Base-by-base conservation (phyloP, 1,140 invertebrate genomes). In the Hestina assimilis region DNA sequence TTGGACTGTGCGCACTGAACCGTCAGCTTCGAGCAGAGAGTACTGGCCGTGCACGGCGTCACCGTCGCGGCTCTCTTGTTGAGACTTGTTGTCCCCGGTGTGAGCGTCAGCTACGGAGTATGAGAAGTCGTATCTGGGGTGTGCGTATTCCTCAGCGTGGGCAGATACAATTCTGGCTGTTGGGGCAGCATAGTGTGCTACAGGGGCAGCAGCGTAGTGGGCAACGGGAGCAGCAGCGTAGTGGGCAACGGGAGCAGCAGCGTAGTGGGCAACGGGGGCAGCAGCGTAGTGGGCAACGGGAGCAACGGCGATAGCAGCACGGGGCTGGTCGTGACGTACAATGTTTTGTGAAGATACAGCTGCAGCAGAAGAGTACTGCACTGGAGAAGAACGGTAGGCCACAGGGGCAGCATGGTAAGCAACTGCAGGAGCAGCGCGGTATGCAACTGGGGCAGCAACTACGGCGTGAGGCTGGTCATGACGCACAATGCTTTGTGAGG, bases 11-110 rank as follows among this genome's bases (percentile, higher is more conserved):
- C 90, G 75, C 69, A 90, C 75, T 42, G 90, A 91, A 41, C 90
- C 90, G 58, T 91, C 90, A 12, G 90, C 82, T 62, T 90, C 89
- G 29, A 89, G 66, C 33, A 90, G 61, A 3, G 88, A 89, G 82
- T 92, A 93, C 47, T 79, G 67, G 60, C 90, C 90, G 57, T 90
- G 83, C 35, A 91, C 87, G 7, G 76, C 78, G 56, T 90, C 89
- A 41, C 90, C 89, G 59, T 90, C 89, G 57, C 90, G 79, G 54
- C 72, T 72, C 75, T 91, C 90, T 62, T 89, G 84, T 63, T 91
- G 90, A 47, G 79, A 83, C 75, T 91, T 90, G 65, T 85, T 78
- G 73, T 90, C 89, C 40, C 89, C 88, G 51, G 89, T 87, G 63
- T 90, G 85, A 20, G 76, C 75, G 67, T 90, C 89, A 31, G 89